Evolutionary conservation across 2,888 invertebrate species (phyloP).

Genomic region (Drosophila gaucha): DNA sequence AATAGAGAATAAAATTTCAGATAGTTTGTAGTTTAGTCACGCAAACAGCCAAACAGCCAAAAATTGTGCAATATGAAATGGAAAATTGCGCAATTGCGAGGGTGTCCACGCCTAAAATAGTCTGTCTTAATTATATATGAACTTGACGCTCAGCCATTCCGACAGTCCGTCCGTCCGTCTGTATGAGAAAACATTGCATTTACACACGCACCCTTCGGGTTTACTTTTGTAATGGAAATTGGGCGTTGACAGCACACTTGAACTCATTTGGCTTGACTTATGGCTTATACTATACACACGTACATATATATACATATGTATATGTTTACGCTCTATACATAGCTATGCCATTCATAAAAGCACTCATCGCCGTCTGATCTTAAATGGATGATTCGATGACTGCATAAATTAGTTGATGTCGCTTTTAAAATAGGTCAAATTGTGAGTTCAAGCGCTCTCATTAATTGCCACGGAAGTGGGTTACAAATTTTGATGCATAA

Average conservation of each 20-base stretch:
- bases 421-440: slow-evolving; percentile 53
- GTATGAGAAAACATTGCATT: slow-evolving; percentile 29
- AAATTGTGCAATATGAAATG: slow-evolving; percentile 49
- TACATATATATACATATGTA: not conserved
- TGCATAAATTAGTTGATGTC: slow-evolving; percentile 32
- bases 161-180: slow-evolving; percentile 14
- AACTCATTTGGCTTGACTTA: slow-evolving; percentile 50
- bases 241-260: slow-evolving; percentile 61
- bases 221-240: slow-evolving; percentile 20
- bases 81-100: slow-evolving; percentile 61
- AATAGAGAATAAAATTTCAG: slow-evolving; percentile 10
- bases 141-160: slow-evolving; percentile 45
- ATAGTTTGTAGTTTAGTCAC: slow-evolving; percentile 43
- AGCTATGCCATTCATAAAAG: slow-evolving; percentile 35
- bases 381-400: slow-evolving; percentile 17
- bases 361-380: slow-evolving; percentile 24
- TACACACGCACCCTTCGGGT: slow-evolving; percentile 38
- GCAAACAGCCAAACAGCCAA: slow-evolving; percentile 27
- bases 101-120: slow-evolving; percentile 51
- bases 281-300: slow-evolving; percentile 7
- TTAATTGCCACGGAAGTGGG: slow-evolving; percentile 39
- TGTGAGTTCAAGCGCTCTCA: slow-evolving; percentile 42
- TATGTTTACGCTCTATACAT: not conserved
- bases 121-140: slow-evolving; percentile 68
- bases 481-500: slow-evolving; percentile 1